Evolutionary conservation across 2,888 invertebrate genomes (phyloP).

Genomic region (Tyria jacobaeae): DNA sequence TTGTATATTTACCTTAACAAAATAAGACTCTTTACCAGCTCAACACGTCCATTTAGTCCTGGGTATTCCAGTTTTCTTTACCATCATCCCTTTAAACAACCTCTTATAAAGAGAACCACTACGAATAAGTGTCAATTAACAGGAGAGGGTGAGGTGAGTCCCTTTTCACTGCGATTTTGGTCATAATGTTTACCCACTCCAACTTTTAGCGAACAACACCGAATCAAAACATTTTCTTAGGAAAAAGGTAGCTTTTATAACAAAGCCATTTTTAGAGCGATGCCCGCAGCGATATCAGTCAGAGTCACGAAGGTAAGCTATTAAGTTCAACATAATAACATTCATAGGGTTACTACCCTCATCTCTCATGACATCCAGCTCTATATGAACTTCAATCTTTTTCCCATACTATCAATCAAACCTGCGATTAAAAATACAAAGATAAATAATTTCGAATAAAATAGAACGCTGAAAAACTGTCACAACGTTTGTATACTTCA

Average conservation of each 20-base stretch:
- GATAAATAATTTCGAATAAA: too few relatives aligned
- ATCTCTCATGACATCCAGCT: background rate
- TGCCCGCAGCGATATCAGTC: conserved; percentile 16
- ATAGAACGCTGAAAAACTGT: too few relatives aligned
- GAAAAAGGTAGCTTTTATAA: background rate
- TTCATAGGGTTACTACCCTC: conserved; percentile 14
- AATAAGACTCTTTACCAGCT: background rate
- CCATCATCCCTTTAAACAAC: background rate
- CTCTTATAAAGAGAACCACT: background rate
- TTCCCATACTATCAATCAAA: too few relatives aligned
- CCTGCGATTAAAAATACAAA: too few relatives aligned
- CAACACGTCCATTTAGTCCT: too few relatives aligned
- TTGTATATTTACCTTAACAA: background rate
- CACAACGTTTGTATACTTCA: too few relatives aligned
- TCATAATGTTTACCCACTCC: too few relatives aligned
- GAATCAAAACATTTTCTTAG: background rate
- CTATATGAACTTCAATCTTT: too few relatives aligned
- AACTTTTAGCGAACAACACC: background rate
- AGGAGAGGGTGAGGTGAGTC: too few relatives aligned
- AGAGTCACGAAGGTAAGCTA: conserved; percentile 25
- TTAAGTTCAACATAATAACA: conserved; percentile 6
- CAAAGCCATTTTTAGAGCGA: conserved; percentile 19
- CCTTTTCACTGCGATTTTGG: too few relatives aligned
- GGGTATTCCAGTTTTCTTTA: too few relatives aligned
- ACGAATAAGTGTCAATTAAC: background rate